These are phyloP conservation scores for Apamea monoglypha DNA, from an alignment of 2,888 invertebrate species.

Conservation along the genomic window DNA sequence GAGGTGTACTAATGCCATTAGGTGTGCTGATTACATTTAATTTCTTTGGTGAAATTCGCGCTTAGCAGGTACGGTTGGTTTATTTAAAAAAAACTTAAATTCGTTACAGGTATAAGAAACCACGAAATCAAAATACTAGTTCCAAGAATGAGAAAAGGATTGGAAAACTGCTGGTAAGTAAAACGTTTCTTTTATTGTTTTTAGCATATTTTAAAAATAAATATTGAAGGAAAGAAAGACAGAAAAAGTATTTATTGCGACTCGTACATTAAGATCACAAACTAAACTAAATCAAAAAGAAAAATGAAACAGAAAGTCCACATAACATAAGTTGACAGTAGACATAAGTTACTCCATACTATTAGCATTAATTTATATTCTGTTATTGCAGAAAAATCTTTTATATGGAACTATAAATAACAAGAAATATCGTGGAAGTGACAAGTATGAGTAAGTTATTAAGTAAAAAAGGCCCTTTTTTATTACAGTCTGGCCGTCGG, in stretches of 20 bases:
- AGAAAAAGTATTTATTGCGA: no score
- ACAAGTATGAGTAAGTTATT: background rate
- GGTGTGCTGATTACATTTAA: background rate
- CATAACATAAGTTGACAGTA: no score
- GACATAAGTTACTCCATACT: no score
- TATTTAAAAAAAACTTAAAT: background rate
- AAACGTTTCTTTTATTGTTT: background rate
- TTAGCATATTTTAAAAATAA: background rate
- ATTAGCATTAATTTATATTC: background rate
- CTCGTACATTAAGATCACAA: no score
- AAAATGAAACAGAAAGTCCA: no score
- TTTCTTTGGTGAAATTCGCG: background rate
- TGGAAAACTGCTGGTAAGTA: background rate
- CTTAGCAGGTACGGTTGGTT: no score
- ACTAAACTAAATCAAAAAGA: no score
- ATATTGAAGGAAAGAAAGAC: no score
- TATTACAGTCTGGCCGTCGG: background rate
- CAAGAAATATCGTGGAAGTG: background rate
- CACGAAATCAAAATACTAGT: background rate
- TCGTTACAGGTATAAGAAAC: background rate
- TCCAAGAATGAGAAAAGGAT: background rate
- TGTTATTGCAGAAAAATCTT: conserved; percentile 19
- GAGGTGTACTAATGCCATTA: background rate
- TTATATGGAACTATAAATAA: background rate
- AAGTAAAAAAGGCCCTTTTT: background rate